A percentile compares a stretch with the other conserved stretches of the same genome.
Evolutionary conservation across 2,888 invertebrate genomes (phyloP).

Genomic region (Dolichopus griseipennis): DNA sequence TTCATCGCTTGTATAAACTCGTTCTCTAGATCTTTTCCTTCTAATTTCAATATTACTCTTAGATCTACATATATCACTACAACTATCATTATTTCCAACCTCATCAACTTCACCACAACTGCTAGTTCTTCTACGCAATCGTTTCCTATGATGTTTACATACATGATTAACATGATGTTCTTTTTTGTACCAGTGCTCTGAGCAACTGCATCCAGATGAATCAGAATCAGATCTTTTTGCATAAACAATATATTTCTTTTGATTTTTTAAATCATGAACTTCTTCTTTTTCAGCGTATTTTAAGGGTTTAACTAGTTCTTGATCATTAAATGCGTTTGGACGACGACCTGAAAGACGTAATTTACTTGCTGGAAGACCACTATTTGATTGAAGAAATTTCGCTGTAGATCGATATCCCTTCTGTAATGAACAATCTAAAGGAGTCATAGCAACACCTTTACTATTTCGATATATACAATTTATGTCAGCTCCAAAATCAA

Average conservation of each 20-base stretch:
- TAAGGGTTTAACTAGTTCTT: constrained; percentile 38
- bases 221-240: constrained; percentile 38
- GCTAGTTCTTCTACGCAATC: constrained; percentile 37
- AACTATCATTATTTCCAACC: constrained; percentile 27
- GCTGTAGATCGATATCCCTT: constrained; percentile 83
- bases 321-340: constrained; percentile 37
- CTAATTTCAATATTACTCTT: constrained; percentile 43
- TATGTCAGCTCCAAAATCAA: constrained; percentile 76
- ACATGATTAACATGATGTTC: constrained; percentile 35
- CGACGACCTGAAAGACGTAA: constrained; percentile 43
- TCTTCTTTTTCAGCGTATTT: constrained; percentile 41
- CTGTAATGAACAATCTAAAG: constrained; percentile 82
- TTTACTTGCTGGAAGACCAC: constrained; percentile 72
- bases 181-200: constrained; percentile 34
- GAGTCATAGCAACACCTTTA: constrained; percentile 78
- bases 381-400: constrained; percentile 84
- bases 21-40: constrained; percentile 33
- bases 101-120: constrained; percentile 38
- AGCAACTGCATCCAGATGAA: constrained; percentile 33
- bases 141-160: constrained; percentile 34
- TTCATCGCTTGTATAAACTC: constrained; percentile 36
- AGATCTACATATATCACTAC: constrained; percentile 39
- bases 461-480: constrained; percentile 76
- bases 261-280: constrained; percentile 33
- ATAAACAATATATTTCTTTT: constrained; percentile 39